These are phyloP conservation scores for Manduca sexta DNA, from an alignment of 1,140 invertebrate species.

Conservation along the genomic window DNA sequence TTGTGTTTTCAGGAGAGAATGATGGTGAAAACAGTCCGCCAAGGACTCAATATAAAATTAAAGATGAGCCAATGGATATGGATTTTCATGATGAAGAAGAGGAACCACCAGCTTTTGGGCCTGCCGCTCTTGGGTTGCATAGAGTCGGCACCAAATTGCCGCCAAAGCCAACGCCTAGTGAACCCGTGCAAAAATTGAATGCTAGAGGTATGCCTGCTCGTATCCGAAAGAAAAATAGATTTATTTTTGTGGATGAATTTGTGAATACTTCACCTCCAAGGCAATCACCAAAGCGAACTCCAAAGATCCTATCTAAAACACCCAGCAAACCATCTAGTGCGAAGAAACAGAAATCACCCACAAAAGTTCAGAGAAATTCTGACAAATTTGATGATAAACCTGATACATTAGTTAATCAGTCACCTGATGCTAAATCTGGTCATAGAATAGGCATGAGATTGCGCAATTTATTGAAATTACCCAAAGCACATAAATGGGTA, in stretches of 20 bases:
- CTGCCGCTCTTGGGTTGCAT: constrained; percentile 84
- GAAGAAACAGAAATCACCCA: constrained; percentile 65
- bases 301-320: constrained; percentile 71
- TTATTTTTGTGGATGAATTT: constrained; percentile 94
- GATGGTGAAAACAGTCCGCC: constrained; percentile 39
- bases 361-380: constrained; percentile 48
- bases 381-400: constrained; percentile 51
- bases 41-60: constrained; percentile 65
- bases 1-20: constrained; percentile 47
- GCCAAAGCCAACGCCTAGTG: constrained; percentile 79
- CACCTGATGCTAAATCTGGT: constrained; percentile 84
- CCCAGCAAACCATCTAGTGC: constrained; percentile 68
- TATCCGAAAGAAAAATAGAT: constrained; percentile 91
- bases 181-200: constrained; percentile 84
- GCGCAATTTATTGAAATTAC: constrained; percentile 96
- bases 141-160: constrained; percentile 83
- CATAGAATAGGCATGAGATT: constrained; percentile 93
- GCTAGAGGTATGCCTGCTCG: constrained; percentile 90
- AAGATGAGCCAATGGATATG: constrained; percentile 77
- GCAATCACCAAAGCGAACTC: constrained; percentile 76
- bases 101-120: constrained; percentile 80
- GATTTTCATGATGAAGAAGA: constrained; percentile 79
- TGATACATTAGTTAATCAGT: constrained; percentile 46
- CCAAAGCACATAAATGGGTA: constrained; percentile 99
- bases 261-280: constrained; percentile 85